Percentiles rank a stretch among this genome's conserved stretches.
Conservation (phyloP, 2,888 invertebrate genomes). For the Unio pictorum region DNA sequence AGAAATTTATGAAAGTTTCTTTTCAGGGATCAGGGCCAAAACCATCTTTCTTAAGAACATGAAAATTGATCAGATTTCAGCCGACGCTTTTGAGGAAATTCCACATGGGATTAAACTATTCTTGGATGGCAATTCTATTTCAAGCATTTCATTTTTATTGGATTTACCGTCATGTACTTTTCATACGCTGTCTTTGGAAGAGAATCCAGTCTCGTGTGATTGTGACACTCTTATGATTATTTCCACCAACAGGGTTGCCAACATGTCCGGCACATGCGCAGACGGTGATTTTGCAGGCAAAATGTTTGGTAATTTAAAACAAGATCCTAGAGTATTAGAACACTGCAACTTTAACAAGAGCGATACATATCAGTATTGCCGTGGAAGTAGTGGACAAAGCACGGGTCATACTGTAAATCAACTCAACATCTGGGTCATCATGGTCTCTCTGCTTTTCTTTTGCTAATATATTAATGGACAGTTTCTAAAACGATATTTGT, state of each 20-base stretch:
- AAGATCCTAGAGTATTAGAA: too few relatives aligned
- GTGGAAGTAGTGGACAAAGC: too few relatives aligned
- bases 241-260: slow-evolving; percentile 17
- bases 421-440: too few relatives aligned
- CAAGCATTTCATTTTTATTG: slow-evolving; percentile 32
- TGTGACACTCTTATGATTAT: slow-evolving; percentile 27
- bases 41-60: slow-evolving; percentile 22
- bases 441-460: too few relatives aligned
- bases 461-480: too few relatives aligned
- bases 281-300: slow-evolving; percentile 18
- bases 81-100: slow-evolving; percentile 22
- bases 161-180: slow-evolving; percentile 24
- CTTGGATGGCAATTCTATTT: slow-evolving; percentile 31
- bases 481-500: too few relatives aligned
- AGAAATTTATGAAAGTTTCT: slow-evolving; percentile 28
- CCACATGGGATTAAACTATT: slow-evolving; percentile 16
- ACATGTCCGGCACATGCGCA: slow-evolving; percentile 26
- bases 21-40: slow-evolving; percentile 18
- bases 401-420: too few relatives aligned
- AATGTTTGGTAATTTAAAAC: slow-evolving; percentile 14
- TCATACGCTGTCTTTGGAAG: slow-evolving; percentile 22
- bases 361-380: too few relatives aligned
- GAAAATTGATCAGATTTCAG: slow-evolving; percentile 20
- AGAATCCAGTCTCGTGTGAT: slow-evolving; percentile 30
- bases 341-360: too few relatives aligned